phyloP scores from a whole-genome alignment of 2,113 vertebrate genomes.

The Fulmarus glacialis region DNA sequence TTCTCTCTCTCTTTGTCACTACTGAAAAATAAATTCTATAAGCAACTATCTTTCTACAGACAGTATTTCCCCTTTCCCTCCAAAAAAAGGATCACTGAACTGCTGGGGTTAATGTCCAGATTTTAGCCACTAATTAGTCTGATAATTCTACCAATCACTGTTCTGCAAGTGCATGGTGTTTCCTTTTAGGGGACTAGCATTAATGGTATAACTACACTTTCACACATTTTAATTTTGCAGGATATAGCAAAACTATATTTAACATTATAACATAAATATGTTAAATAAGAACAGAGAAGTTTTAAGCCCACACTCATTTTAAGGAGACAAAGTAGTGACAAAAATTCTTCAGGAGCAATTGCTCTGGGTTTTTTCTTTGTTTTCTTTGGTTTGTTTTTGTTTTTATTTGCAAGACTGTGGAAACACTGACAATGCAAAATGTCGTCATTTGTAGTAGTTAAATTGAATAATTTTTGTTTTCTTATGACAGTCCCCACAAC shows the following conservation, averaged over 20 bases:
- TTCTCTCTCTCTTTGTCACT: neutral
- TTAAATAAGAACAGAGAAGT: neutral
- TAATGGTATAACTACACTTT: neutral
- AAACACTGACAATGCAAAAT: neutral
- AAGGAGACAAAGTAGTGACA: neutral
- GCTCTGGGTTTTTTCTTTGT: neutral
- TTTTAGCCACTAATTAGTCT: neutral
- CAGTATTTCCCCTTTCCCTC: neutral
- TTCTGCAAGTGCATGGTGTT: neutral
- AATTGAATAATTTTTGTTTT: neutral
- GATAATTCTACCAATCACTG: neutral
- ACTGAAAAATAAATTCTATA: neutral
- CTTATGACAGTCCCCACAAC: neutral
- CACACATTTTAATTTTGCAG: neutral
- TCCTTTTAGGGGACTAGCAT: neutral
- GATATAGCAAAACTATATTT: neutral
- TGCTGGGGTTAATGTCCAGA: neutral
- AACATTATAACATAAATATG: neutral
- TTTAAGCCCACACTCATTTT: neutral
- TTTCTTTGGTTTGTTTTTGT: neutral
- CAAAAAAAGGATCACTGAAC: neutral
- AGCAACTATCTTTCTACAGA: neutral
- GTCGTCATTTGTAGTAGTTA: neutral
- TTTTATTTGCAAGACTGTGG: neutral
- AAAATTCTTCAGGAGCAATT: neutral